Evolutionary conservation across 2,797 vertebrate species (phyloP).

Genomic region (Graptemys geographica): DNA sequence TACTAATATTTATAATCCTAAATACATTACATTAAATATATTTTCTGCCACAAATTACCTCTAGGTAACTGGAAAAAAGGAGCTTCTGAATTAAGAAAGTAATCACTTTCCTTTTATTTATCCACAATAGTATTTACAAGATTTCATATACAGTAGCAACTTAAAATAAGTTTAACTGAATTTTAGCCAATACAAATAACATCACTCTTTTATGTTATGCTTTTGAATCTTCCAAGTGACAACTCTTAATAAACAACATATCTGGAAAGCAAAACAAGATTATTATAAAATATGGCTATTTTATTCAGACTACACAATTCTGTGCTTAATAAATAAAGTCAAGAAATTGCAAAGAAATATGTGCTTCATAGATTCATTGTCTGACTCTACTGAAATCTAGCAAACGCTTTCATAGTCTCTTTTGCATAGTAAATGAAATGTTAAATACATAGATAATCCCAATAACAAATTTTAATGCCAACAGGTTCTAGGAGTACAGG

Average conservation of each 20-base stretch:
- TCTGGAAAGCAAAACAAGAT: neutral
- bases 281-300: neutral
- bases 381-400: neutral
- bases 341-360: neutral
- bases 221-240: neutral
- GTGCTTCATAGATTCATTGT: neutral
- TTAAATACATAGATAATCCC: neutral
- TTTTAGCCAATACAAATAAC: constrained; percentile 39
- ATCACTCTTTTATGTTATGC: neutral
- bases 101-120: constrained; percentile 9
- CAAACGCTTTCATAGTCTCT: neutral
- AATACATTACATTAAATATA: constrained; percentile 1
- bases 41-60: neutral
- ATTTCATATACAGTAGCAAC: neutral
- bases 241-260: accelerated
- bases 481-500: constrained; percentile 42
- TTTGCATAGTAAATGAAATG: neutral
- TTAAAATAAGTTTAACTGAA: neutral
- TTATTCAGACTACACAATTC: neutral
- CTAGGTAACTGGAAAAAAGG: neutral
- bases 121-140: neutral
- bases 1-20: neutral
- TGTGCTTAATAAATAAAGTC: neutral
- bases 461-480: constrained; percentile 17
- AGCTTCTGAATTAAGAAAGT: neutral